phyloP scores from a whole-genome alignment of 2,797 vertebrate genomes.

The Microctenopoma stevenorrisi region DNA sequence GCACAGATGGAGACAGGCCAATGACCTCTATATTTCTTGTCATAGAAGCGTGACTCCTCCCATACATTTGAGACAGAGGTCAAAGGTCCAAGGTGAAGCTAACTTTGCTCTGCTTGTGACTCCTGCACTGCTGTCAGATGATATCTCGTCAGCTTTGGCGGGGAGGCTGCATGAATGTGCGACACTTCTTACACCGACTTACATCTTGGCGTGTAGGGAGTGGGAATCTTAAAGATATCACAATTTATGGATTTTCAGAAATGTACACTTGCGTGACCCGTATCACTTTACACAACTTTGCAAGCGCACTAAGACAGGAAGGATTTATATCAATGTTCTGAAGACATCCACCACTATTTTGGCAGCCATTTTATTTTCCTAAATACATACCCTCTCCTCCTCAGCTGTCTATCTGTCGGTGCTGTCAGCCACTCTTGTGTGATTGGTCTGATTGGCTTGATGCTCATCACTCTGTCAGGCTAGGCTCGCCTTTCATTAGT shows the following conservation, averaged over 20 bases:
- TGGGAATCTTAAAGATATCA: constrained; percentile 39
- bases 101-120: constrained; percentile 68
- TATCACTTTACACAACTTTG: constrained; percentile 33
- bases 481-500: constrained; percentile 97
- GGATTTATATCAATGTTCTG: constrained; percentile 56
- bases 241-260: constrained; percentile 41
- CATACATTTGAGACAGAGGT: constrained; percentile 60
- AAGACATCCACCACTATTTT: constrained; percentile 67
- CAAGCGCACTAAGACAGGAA: constrained; percentile 40
- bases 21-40: constrained; percentile 65
- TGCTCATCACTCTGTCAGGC: constrained; percentile 95
- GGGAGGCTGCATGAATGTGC: constrained; percentile 51
- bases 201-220: constrained; percentile 37
- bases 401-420: constrained; percentile 75
- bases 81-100: constrained; percentile 70
- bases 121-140: constrained; percentile 73
- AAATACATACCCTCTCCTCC: constrained; percentile 75
- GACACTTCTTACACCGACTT: constrained; percentile 40
- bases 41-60: constrained; percentile 40
- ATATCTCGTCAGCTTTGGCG: constrained; percentile 67
- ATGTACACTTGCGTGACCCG: constrained; percentile 8
- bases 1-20: constrained; percentile 50
- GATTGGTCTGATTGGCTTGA: constrained; percentile 95
- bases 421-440: constrained; percentile 92
- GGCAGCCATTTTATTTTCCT: constrained; percentile 82